A percentile compares a stretch with the other conserved stretches of the same genome.
Conservation (phyloP, 2,797 vertebrate species). For the Pseudopleuronectes americanus region DNA sequence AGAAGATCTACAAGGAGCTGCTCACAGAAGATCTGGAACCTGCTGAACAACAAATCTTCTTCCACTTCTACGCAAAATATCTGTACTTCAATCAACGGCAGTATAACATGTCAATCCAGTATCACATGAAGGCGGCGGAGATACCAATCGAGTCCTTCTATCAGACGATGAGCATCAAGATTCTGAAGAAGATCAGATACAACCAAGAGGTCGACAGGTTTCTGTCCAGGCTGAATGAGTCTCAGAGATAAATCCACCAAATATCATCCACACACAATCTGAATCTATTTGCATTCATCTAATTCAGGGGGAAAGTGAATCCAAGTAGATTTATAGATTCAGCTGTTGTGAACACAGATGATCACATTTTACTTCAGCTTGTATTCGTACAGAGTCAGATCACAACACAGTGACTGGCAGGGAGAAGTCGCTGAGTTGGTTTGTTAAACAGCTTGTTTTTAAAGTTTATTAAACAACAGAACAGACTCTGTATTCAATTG, state of each 20-base stretch:
- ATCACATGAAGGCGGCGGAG: slow-evolving; percentile 18
- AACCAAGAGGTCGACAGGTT: neutral
- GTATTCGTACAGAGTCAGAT: no score
- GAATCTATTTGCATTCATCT: no score
- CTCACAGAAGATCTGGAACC: slow-evolving; percentile 31
- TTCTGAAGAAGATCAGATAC: neutral
- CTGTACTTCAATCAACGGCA: neutral
- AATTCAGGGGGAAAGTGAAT: no score
- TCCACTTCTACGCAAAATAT: slow-evolving; percentile 46
- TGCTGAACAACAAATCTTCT: slow-evolving; percentile 48
- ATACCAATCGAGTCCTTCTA: neutral
- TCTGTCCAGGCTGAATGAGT: slow-evolving; percentile 4
- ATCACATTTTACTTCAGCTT: no score
- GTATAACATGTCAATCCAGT: accelerated
- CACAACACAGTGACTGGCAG: no score
- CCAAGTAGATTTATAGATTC: no score
- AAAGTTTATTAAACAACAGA: no score
- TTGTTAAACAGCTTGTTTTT: no score
- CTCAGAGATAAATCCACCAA: no score
- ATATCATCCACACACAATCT: neutral
- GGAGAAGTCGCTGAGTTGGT: no score
- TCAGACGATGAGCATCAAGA: slow-evolving; percentile 7
- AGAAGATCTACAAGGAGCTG: slow-evolving; percentile 51
- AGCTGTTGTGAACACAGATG: no score
- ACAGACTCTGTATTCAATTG: no score